These are phyloP conservation scores for Lanistes nyassanus DNA, from an alignment of 1,140 invertebrate species.

Conservation along the genomic window DNA sequence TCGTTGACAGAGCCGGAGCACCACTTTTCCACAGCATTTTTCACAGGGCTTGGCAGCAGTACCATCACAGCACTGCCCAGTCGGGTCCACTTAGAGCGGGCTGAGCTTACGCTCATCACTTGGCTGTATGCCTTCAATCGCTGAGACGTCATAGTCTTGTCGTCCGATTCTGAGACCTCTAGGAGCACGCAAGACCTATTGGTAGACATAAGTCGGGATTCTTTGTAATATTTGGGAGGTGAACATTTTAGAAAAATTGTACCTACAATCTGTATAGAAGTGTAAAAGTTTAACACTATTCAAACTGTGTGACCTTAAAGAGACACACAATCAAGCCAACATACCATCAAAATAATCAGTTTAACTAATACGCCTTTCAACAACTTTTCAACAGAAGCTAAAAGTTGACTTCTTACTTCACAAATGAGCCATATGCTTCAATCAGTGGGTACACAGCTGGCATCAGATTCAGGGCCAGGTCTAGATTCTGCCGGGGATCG, in stretches of 20 bases:
- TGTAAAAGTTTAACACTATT: too few relatives aligned
- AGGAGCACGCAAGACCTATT: conserved; percentile 68
- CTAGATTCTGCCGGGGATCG: conserved; percentile 56
- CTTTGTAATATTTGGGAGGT: too few relatives aligned
- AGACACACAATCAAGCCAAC: too few relatives aligned
- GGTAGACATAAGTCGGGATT: too few relatives aligned
- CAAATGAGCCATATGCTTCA: conserved; percentile 70
- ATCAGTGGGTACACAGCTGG: conserved; percentile 74
- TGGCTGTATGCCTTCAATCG: conserved; percentile 66
- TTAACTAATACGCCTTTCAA: too few relatives aligned
- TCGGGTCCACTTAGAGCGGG: conserved; percentile 68
- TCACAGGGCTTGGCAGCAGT: conserved; percentile 72
- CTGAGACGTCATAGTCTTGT: conserved; percentile 48
- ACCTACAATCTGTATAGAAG: too few relatives aligned
- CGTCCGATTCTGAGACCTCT: conserved; percentile 60
- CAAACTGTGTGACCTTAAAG: too few relatives aligned
- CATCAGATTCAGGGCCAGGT: conserved; percentile 71
- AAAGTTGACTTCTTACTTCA: conserved; percentile 50
- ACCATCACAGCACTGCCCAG: conserved; percentile 71
- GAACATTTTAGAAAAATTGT: too few relatives aligned
- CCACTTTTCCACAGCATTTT: conserved; percentile 76
- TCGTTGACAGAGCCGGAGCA: conserved; percentile 69
- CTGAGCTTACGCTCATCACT: conserved; percentile 74
- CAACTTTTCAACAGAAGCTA: too few relatives aligned
- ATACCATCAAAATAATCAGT: too few relatives aligned